Evolutionary conservation across 2,797 vertebrate genomes (phyloP), one percentile per base, ranked within the genome.

Genomic region (Centroberyx gerrardi): DNA sequence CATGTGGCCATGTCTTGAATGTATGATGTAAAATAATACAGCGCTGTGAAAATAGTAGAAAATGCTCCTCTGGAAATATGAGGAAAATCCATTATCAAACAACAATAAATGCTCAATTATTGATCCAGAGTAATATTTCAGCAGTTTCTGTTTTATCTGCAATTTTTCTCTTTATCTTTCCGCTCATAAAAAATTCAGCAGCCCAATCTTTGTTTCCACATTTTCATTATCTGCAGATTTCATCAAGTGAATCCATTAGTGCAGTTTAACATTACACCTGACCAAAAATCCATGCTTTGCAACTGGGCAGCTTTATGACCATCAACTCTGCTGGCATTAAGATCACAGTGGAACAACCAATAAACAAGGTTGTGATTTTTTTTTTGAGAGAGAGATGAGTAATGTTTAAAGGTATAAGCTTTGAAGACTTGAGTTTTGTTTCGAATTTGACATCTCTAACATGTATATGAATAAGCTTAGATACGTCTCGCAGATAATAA

Each of bases 101-200:
- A 78, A 83, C 76, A 76, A 83, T 71, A 78, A 78, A 69, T 75
- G 70, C 65, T 85, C 74, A 83, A 79, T 83, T 83, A 83, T 85
- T 79, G 79, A 88, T 72, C 71, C 36, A 44, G 80, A 62, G 56
- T 78, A 72, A 76, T 67, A 82, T 81, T 71, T 81, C 77, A 75
- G 68, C 56, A 59, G 51, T 81, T 68, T 70, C 72, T 51, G 60
- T 75, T 65, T 63, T 78, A 76, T 80, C 82, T 83, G 77, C 77
- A 82, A 52, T 80, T 68, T 68, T 78, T 72, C 61, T 78, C 72
- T 78, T 78, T 66, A 78, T 80, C 59, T 72, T 85, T 85, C 68
- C 65, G 62, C 78, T 80, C 77, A 87, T 87, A 71, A 83, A 87
- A 87, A 68, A 87, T 85, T 76, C 70, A 85, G 38, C 62, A 60